A percentile compares a stretch with the other conserved stretches of the same genome.
These are phyloP conservation scores for Bergia puertoricense DNA, from an alignment of 92 coral and sea anemone genomes.

Conservation along the genomic window DNA sequence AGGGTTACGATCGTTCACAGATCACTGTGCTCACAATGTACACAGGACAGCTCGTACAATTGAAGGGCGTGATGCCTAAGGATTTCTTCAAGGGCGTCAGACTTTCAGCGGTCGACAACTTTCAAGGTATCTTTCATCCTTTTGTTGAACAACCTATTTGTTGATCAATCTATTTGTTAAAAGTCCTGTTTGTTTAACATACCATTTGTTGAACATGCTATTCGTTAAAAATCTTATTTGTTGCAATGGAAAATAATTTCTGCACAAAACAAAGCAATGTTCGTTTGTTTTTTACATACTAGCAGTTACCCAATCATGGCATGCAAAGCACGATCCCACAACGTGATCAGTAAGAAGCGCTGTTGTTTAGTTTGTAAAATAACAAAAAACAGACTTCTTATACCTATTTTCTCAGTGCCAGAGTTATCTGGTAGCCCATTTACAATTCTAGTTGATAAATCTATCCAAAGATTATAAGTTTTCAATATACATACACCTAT, in stretches of 20 bases:
- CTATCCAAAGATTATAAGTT: no score
- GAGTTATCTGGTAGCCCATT: no score
- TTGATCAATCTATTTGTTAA: neutral
- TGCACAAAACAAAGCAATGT: no score
- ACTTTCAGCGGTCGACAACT: conserved; percentile 94
- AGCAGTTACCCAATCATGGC: no score
- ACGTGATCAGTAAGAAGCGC: neutral
- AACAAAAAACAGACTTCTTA: no score
- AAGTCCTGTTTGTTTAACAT: neutral
- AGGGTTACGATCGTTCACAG: conserved; percentile 80
- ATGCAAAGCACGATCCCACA: no score
- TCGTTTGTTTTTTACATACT: no score
- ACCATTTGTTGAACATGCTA: neutral
- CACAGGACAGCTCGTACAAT: conserved; percentile 90
- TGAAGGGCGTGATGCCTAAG: conserved; percentile 80
- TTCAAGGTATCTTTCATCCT: conserved; percentile 60
- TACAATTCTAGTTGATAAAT: no score
- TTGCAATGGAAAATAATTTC: no score
- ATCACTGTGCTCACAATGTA: conserved; percentile 92
- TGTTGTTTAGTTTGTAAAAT: no score
- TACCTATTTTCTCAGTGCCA: no score
- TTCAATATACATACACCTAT: no score
- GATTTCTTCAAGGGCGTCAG: conserved; percentile 84
- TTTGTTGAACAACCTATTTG: neutral
- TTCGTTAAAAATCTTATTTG: neutral